Conservation (phyloP, 2,888 invertebrate species). For the Diaphora mendica region DNA sequence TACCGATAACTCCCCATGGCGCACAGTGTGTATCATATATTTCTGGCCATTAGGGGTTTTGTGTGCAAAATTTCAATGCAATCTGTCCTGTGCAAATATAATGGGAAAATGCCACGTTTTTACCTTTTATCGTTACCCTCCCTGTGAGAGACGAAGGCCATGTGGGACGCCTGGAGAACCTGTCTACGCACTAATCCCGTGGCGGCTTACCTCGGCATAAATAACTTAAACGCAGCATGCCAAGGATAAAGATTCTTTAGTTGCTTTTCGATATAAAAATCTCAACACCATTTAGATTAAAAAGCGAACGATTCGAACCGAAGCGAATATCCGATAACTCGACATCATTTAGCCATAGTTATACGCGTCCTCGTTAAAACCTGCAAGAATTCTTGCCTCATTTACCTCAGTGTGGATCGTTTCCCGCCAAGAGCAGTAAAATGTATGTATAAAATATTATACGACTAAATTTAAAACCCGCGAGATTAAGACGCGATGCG, state of each 20-base stretch:
- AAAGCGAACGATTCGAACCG: slow-evolving; percentile 28
- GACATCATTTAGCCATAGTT: slow-evolving; percentile 44
- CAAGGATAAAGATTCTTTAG: neutral
- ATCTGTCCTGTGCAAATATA: neutral
- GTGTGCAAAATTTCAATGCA: neutral
- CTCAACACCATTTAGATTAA: slow-evolving; percentile 18
- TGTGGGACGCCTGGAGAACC: too few relatives aligned
- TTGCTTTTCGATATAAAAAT: neutral
- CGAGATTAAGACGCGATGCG: slow-evolving; percentile 17
- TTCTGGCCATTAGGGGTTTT: neutral
- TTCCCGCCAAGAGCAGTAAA: slow-evolving; percentile 30
- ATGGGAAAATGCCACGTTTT: neutral
- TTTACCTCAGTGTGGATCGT: slow-evolving; percentile 34
- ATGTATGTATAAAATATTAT: slow-evolving; percentile 47
- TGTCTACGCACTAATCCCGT: too few relatives aligned
- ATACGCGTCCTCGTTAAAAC: slow-evolving; percentile 49
- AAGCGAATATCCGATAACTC: slow-evolving; percentile 44
- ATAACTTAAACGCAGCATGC: neutral
- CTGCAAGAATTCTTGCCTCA: slow-evolving; percentile 50
- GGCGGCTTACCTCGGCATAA: neutral
- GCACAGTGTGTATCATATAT: neutral
- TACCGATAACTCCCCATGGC: neutral
- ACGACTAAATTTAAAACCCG: slow-evolving; percentile 43
- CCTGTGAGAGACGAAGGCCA: too few relatives aligned
- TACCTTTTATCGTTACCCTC: neutral